Percentiles rank a stretch among this genome's conserved stretches.
These are phyloP conservation scores for Drosophila malerkotliana DNA, from an alignment of 1,140 invertebrate species.

Conservation along the genomic window DNA sequence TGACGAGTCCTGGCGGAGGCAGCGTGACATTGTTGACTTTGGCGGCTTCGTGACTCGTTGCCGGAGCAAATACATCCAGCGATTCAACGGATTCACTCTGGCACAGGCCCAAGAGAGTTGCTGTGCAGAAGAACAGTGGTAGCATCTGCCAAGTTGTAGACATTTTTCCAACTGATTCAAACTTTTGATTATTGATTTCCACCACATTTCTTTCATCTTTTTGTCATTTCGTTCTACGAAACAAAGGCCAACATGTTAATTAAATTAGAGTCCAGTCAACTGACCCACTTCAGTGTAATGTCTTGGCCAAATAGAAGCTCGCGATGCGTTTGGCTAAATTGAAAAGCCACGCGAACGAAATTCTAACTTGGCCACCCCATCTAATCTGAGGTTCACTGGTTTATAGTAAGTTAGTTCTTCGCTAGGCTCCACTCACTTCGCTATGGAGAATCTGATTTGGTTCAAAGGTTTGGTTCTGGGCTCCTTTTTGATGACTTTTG, in stretches of 20 bases:
- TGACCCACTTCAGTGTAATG: slow-evolving; percentile 61
- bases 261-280: slow-evolving; percentile 59
- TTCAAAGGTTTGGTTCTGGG: slow-evolving; percentile 4
- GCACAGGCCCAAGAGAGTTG: slow-evolving; percentile 46
- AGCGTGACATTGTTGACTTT: slow-evolving; percentile 67
- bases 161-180: slow-evolving; percentile 66
- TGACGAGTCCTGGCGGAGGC: slow-evolving; percentile 43
- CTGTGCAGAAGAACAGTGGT: slow-evolving; percentile 9
- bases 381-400: neutral
- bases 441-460: slow-evolving; percentile 41
- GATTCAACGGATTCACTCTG: slow-evolving; percentile 24
- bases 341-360: slow-evolving; percentile 38
- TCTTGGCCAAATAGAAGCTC: slow-evolving; percentile 46
- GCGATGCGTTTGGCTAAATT: slow-evolving; percentile 47
- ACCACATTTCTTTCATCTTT: slow-evolving; percentile 8
- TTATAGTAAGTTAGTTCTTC: slow-evolving; percentile 8
- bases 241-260: slow-evolving; percentile 57
- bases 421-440: slow-evolving; percentile 5
- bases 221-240: slow-evolving; percentile 28
- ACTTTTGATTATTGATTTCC: slow-evolving; percentile 40
- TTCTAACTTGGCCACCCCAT: slow-evolving; percentile 5
- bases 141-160: slow-evolving; percentile 41
- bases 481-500: neutral
- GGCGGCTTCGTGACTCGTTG: slow-evolving; percentile 35
- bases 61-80: slow-evolving; percentile 37